phyloP scores from a whole-genome alignment of 2,888 invertebrate species.

The Metallyticus violacea region DNA sequence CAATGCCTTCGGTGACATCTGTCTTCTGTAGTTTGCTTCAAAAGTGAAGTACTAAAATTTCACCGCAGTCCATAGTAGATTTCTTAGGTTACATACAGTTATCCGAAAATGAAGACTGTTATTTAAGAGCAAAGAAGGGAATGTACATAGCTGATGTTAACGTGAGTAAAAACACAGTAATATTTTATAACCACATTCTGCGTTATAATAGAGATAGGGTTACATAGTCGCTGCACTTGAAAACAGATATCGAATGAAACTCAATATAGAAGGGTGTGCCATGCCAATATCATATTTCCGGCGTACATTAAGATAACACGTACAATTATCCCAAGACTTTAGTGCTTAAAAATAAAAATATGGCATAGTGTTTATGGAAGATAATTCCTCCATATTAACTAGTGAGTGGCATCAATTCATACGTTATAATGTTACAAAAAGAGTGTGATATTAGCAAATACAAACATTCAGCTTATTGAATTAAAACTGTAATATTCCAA shows the following conservation, averaged over 20 bases:
- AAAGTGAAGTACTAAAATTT: not conserved
- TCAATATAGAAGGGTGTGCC: not conserved
- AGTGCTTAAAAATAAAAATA: not conserved
- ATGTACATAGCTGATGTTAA: not conserved
- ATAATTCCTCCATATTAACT: not conserved
- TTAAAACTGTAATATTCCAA: not conserved
- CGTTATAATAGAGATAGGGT: not conserved
- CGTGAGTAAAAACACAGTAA: not conserved
- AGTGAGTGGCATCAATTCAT: not conserved
- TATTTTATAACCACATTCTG: not conserved
- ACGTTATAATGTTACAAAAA: not conserved
- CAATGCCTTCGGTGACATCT: not conserved
- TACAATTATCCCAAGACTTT: not conserved
- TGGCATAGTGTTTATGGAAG: not conserved
- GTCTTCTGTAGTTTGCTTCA: not conserved
- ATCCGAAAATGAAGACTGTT: not conserved
- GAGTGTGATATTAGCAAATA: not conserved
- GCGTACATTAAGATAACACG: not conserved
- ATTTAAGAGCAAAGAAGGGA: not conserved
- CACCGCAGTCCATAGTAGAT: not conserved
- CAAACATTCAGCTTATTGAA: not conserved
- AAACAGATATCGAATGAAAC: not conserved
- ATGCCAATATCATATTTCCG: not conserved
- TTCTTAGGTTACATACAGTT: not conserved
- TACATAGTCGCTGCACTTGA: not conserved